phyloP scores from a whole-genome alignment of 2,113 vertebrate species.

The Xerus inauris region DNA sequence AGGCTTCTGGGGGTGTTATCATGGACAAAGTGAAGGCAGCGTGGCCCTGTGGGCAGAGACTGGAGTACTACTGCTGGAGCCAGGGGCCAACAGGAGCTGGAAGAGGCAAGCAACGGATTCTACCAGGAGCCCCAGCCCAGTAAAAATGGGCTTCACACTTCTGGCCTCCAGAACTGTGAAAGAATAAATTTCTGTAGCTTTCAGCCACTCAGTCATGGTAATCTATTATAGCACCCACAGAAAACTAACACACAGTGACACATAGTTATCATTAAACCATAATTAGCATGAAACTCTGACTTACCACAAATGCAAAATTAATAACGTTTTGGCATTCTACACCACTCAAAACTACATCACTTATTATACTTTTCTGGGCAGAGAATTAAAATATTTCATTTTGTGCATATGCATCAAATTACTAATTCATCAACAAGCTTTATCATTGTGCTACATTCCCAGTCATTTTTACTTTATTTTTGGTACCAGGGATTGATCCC shows the following conservation, averaged over 20 bases:
- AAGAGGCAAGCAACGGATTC: neutral
- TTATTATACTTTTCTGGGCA: neutral
- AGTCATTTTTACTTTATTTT: no score
- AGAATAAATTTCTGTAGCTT: neutral
- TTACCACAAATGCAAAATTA: neutral
- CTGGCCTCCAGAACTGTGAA: neutral
- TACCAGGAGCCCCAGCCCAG: neutral
- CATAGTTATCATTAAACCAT: neutral
- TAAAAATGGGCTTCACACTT: neutral
- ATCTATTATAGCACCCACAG: neutral
- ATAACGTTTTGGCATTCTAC: neutral
- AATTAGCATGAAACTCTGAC: neutral
- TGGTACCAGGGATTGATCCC: no score
- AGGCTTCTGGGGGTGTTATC: neutral
- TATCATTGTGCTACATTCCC: no score
- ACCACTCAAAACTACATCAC: neutral
- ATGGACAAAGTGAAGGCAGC: neutral
- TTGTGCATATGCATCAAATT: neutral
- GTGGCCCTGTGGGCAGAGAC: neutral
- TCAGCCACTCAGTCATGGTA: neutral
- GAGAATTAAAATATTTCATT: neutral
- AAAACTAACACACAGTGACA: neutral
- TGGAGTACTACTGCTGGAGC: rapidly evolving
- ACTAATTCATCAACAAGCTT: neutral
- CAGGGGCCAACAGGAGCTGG: neutral